Evolutionary conservation across 2,797 vertebrate genomes (phyloP), one percentile per base, ranked within the genome.

Genomic region (Poeciliopsis infans): DNA sequence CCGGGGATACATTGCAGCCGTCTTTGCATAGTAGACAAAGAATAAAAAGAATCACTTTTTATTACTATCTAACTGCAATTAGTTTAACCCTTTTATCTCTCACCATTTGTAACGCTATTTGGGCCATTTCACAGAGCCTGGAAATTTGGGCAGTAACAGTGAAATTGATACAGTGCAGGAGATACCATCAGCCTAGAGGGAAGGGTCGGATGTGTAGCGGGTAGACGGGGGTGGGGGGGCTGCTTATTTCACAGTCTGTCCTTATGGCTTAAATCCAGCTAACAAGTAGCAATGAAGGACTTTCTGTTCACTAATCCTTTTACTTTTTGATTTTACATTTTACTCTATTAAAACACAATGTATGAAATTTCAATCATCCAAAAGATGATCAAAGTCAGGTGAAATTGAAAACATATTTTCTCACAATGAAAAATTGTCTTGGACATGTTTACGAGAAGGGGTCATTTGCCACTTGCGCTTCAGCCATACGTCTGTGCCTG

Each of bases 61-160:
- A 95, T 93, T 95, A 91, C 93, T 93, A 95, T 96, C 94, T 94
- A 94, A 95, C 93, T 93, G 92, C 93, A 96, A 94, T 96, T 96
- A 96, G 94, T 95, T 95, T 93, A 95, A 95, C 93, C 93, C 94
- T 95, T 95, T 95, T 96, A 95, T 96, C 95, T 94, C 93, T 91
- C 87, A 74, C 93, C 94, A 95, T 96, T 96, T 95, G 95, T 92
- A 94, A 95, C 93, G 94, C 95, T 95, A 94, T 94, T 94, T 93
- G 93, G 93, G 92, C 92, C 94, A 94, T 95, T 96, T 96, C 95
- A 95, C 94, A 94, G 94, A 90, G 94, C 93, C 89, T 94, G 88
- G 89, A 93, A 94, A 94, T 94, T 89, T 94, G 91, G 92, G 93
- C 93, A 93, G 88, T 94, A 93, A 94, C 89, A 93, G 91, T 93